These are phyloP conservation scores for Drosophila rubida DNA, from an alignment of 2,888 invertebrate species.

Conservation along the genomic window DNA sequence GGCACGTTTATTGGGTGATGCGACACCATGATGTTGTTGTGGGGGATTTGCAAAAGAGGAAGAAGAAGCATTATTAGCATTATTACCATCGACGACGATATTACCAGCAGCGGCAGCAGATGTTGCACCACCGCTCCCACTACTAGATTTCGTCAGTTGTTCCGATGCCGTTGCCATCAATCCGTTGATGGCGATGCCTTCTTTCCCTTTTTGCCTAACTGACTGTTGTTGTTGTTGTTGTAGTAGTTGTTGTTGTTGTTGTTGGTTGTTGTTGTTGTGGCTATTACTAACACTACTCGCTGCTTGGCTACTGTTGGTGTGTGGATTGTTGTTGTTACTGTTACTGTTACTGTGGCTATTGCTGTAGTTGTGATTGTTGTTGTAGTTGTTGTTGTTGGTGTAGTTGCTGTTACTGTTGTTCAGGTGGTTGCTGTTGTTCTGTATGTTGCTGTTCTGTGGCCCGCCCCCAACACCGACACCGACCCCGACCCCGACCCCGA, in stretches of 20 bases:
- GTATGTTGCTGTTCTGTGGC: constrained; percentile 55
- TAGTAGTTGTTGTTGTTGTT: constrained; percentile 38
- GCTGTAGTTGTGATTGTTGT: constrained; percentile 41
- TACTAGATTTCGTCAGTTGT: constrained; percentile 82
- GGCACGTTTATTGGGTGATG: constrained; percentile 78
- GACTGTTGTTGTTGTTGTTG: constrained; percentile 66
- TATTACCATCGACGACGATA: constrained; percentile 87
- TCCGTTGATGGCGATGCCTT: constrained; percentile 78
- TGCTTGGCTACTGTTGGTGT: constrained; percentile 65
- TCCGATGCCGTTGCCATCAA: constrained; percentile 75
- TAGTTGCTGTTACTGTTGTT: constrained; percentile 36
- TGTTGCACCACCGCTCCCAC: constrained; percentile 82
- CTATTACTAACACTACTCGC: constrained; percentile 74
- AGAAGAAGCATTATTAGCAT: constrained; percentile 87
- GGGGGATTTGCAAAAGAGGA: constrained; percentile 87
- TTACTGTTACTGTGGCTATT: constrained; percentile 28
- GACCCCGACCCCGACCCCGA: constrained; percentile 15
- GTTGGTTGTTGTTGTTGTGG: constrained; percentile 66
- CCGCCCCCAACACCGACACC: constrained; percentile 47
- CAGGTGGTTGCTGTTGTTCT: constrained; percentile 39
- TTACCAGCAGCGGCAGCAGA: constrained; percentile 82
- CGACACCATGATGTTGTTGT: constrained; percentile 84
- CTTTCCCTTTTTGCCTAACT: constrained; percentile 84
- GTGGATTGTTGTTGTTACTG: constrained; percentile 29
- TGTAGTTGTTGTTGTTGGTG: constrained; percentile 40